These are phyloP conservation scores for Bombus confusus DNA, from an alignment of 1,140 invertebrate genomes.

Conservation along the genomic window DNA sequence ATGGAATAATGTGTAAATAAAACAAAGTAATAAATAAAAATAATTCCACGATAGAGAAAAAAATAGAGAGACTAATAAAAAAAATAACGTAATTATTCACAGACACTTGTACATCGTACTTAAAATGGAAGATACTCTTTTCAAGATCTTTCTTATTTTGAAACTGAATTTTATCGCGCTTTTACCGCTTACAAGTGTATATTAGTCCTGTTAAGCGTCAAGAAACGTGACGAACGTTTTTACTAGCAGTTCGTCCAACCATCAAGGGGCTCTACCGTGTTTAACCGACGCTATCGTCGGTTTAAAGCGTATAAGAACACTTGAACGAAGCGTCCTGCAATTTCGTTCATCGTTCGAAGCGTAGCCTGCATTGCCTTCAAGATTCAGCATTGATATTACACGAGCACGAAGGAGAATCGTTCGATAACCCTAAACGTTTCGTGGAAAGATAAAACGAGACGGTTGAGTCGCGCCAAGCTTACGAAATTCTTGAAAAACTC, in stretches of 20 bases:
- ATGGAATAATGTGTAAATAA: no score
- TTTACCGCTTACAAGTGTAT: no score
- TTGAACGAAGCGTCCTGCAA: neutral
- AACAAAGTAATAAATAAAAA: no score
- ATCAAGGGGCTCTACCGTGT: neutral
- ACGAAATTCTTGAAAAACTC: neutral
- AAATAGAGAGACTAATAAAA: neutral
- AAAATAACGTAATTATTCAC: neutral
- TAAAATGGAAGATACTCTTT: neutral
- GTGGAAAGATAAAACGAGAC: neutral
- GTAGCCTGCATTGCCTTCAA: neutral
- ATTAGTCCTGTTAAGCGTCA: no score
- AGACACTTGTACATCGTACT: neutral
- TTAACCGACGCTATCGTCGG: neutral
- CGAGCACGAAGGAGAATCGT: neutral
- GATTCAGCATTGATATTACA: neutral
- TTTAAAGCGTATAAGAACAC: neutral
- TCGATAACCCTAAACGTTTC: neutral
- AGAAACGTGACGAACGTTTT: neutral
- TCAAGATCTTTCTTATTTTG: neutral
- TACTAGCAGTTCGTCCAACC: neutral
- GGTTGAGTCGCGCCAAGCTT: neutral
- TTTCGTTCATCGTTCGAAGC: neutral
- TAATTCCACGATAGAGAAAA: neutral
- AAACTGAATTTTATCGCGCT: neutral